Base-by-base conservation (phyloP, 2,888 invertebrate genomes). In the Amblyjoppa fuscipennis region DNA sequence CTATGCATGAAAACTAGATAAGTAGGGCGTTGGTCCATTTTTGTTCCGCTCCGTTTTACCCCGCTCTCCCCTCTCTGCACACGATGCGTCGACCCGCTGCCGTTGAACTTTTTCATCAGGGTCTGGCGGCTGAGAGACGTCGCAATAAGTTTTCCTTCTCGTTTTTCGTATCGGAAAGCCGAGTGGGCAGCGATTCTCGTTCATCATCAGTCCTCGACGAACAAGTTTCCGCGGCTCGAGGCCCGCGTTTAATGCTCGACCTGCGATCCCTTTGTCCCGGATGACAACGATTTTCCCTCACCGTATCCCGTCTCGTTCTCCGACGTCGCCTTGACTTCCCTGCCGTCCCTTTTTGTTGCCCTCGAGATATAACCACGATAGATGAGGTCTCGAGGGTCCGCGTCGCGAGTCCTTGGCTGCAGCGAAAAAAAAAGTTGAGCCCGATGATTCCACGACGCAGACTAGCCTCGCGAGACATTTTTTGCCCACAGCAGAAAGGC, bases 241-340 rank as follows among this genome's bases (percentile, higher is more conserved):
- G 56, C 70, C 51, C 73, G 49, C 70, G 53, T 85, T 82, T 85
- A 85, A 79, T 82, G 78, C 66, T 75, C 75, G 28, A 77, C 68
- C 53, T 34, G 73, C 59, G 59, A 28, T 81, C 34, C 74, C 70
- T 85, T 81, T 83, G 79, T 78, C 56, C 56, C 64, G 70, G 78
- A 85, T 81, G 78, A 66, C 82, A 82, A 79, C 82, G 78, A 82
- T 85, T 85, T 82, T 75, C 66, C 75, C 64, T 82, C 75, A 59
- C 70, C 75, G 53, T 70, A 66, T 82, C 45, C 20, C 31, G 41
- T 76, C 31, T 76, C 31, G 41, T 76, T 59, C 59, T 28, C 28
- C 73, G 31, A 81, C 81, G 71, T 64, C 73, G 73, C 75, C 64
- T 76, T 74, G 45, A 59, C 61, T 45, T 61, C 25, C 59, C 20